A percentile compares a stretch with the other conserved stretches of the same genome.
Conservation (phyloP, 2,888 invertebrate genomes). For the Acronicta alni region DNA sequence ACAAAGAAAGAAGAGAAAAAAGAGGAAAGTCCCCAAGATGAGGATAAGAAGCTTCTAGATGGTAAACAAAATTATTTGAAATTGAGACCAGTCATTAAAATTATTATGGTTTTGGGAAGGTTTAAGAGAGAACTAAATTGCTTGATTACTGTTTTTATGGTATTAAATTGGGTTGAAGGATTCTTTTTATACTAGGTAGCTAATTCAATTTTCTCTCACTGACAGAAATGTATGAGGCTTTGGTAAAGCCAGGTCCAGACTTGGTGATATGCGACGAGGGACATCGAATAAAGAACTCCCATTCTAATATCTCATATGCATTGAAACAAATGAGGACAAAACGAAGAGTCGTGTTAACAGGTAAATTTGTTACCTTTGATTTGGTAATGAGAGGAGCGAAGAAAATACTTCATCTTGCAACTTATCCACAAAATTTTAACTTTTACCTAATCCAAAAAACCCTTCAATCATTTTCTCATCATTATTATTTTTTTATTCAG, state of each 20-base stretch:
- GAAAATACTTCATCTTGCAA: neutral
- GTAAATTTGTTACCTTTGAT: constrained; percentile 60
- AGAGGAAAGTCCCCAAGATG: constrained; percentile 84
- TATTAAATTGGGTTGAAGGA: no score
- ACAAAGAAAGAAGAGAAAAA: constrained; percentile 84
- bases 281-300: constrained; percentile 99
- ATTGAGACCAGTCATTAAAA: neutral
- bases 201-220: constrained; percentile 35
- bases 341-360: constrained; percentile 98
- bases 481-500: constrained; percentile 61
- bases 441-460: no score
- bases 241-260: constrained; percentile 97
- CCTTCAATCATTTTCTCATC: neutral
- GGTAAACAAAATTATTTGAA: constrained; percentile 78
- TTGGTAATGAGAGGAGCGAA: neutral
- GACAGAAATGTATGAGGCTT: constrained; percentile 94
- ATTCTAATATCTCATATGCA: constrained; percentile 98
- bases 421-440: no score
- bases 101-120: neutral
- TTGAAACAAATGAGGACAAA: constrained; percentile 98
- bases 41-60: constrained; percentile 93
- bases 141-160: no score
- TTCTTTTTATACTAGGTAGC: no score
- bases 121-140: neutral
- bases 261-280: constrained; percentile 98